Evolutionary conservation across 30 jellyfish, hydroid and myxozoan genomes (phyloP).

Genomic region (Pseudorhiza aurosa): DNA sequence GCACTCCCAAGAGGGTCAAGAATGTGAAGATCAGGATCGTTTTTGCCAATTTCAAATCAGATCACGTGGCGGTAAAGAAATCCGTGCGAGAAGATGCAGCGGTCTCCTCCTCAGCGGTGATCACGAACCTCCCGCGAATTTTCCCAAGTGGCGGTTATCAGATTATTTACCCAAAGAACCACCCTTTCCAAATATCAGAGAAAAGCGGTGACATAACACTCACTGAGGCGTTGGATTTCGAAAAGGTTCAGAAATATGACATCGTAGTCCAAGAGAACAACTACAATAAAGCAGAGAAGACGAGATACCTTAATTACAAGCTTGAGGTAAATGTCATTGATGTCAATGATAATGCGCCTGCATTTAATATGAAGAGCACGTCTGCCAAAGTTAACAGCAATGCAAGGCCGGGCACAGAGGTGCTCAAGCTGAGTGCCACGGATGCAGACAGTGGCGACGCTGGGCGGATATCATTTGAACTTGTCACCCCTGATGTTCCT

Average conservation of each 20-base stretch:
- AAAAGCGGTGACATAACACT: constrained; percentile 70
- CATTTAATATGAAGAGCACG: constrained; percentile 74
- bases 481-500: constrained; percentile 69
- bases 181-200: constrained; percentile 76
- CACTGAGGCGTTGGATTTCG: constrained; percentile 67
- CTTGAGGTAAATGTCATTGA: constrained; percentile 73
- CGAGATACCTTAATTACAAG: constrained; percentile 70
- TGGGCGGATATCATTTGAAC: constrained; percentile 81
- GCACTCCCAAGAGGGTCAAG: constrained; percentile 38
- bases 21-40: constrained; percentile 71
- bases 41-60: constrained; percentile 82
- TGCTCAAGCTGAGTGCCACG: constrained; percentile 66
- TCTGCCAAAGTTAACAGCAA: constrained; percentile 80
- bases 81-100: constrained; percentile 72
- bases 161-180: constrained; percentile 79
- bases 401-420: constrained; percentile 96
- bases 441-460: constrained; percentile 96
- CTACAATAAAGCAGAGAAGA: constrained; percentile 27
- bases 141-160: constrained; percentile 75
- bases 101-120: constrained; percentile 45
- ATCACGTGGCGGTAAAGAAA: constrained; percentile 56
- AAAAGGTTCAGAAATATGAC: constrained; percentile 55
- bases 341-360: constrained; percentile 88
- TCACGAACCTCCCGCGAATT: constrained; percentile 68
- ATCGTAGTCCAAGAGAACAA: constrained; percentile 77